These are phyloP conservation scores for Hoplodrina ambigua DNA, from an alignment of 2,888 invertebrate genomes.

Conservation along the genomic window DNA sequence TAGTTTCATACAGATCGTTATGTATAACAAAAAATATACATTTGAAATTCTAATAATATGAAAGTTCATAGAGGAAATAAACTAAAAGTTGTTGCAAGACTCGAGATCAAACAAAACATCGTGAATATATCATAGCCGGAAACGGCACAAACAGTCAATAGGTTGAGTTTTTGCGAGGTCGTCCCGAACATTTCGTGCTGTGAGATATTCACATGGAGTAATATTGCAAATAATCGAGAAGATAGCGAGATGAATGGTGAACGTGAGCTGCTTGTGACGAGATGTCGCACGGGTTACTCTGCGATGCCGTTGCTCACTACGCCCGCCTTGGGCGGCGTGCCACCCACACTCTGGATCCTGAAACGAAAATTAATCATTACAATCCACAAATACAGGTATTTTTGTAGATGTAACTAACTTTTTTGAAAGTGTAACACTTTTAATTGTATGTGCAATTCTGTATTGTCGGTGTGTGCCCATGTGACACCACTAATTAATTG, in stretches of 20 bases:
- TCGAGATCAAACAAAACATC: conserved; percentile 83
- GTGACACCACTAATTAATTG: too few relatives aligned
- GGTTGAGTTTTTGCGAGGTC: conserved; percentile 60
- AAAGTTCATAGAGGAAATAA: conserved; percentile 73
- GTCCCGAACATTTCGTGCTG: conserved; percentile 85
- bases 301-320: conserved; percentile 79
- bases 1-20: conserved; percentile 68
- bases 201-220: conserved; percentile 83
- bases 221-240: conserved; percentile 78
- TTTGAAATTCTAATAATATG: conserved; percentile 76
- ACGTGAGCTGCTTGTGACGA: conserved; percentile 19
- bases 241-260: conserved; percentile 37
- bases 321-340: conserved; percentile 69
- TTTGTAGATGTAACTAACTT: too few relatives aligned
- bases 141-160: conserved; percentile 67
- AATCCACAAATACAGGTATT: too few relatives aligned
- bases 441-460: too few relatives aligned
- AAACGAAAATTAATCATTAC: conserved; percentile 31
- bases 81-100: conserved; percentile 80
- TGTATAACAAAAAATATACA: conserved; percentile 80
- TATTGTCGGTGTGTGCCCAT: too few relatives aligned
- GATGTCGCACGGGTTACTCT: conserved; percentile 70
- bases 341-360: conserved; percentile 72
- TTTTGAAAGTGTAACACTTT: too few relatives aligned
- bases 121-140: conserved; percentile 87